Evolutionary conservation across 2,797 vertebrate species (phyloP).

Genomic region (Pseudochirops corinnae): DNA sequence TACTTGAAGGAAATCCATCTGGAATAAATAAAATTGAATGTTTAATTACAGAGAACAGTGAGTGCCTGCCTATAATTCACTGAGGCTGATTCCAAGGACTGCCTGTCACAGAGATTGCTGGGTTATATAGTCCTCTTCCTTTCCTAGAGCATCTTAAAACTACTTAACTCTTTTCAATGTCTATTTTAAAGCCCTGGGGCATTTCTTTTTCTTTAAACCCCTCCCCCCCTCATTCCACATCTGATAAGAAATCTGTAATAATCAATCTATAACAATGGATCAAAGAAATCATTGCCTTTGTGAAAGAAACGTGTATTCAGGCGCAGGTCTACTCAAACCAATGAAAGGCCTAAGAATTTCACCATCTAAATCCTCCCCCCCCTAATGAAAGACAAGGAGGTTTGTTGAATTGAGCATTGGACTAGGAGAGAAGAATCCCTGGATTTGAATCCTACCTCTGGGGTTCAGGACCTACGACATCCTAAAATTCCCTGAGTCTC

Average conservation of each 20-base stretch:
- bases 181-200: slow-evolving; percentile 81
- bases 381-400: neutral
- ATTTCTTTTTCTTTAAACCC: slow-evolving; percentile 78
- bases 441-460: neutral
- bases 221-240: slow-evolving; percentile 50
- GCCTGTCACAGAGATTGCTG: slow-evolving; percentile 85
- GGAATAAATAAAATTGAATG: slow-evolving; percentile 89
- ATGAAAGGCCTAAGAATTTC: neutral
- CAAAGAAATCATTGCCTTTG: slow-evolving; percentile 47
- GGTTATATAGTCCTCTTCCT: slow-evolving; percentile 82
- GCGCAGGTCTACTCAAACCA: neutral
- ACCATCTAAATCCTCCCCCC: neutral
- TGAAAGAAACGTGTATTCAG: slow-evolving; percentile 48
- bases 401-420: neutral
- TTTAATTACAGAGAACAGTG: slow-evolving; percentile 90
- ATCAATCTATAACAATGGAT: slow-evolving; percentile 43
- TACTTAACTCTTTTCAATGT: slow-evolving; percentile 77
- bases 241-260: slow-evolving; percentile 74
- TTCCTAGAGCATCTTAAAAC: slow-evolving; percentile 75
- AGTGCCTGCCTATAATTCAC: slow-evolving; percentile 87
- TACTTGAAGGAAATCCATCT: slow-evolving; percentile 85
- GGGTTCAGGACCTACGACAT: neutral
- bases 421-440: neutral
- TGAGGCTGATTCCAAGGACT: slow-evolving; percentile 89
- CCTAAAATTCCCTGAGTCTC: neutral